Percentiles rank a stretch among this genome's conserved stretches.
Conservation (phyloP, 2,888 invertebrate genomes). For the Drosophila rubida region DNA sequence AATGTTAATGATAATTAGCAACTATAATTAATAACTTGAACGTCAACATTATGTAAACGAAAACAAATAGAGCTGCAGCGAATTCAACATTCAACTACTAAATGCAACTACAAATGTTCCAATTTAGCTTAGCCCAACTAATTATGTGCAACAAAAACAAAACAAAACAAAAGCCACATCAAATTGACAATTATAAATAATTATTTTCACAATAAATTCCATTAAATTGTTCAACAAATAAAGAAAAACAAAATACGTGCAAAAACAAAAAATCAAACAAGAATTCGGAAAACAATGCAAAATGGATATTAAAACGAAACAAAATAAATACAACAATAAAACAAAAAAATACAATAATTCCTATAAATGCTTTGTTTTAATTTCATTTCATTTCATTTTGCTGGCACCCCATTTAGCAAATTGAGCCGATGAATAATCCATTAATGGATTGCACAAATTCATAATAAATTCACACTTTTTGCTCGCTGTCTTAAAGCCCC, state of each 20-base stretch:
- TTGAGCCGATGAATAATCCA: slow-evolving; percentile 42
- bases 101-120: slow-evolving; percentile 77
- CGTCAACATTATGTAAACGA: slow-evolving; percentile 44
- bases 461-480: slow-evolving; percentile 27
- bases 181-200: slow-evolving; percentile 44
- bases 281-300: slow-evolving; percentile 25
- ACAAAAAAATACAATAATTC: slow-evolving; percentile 18
- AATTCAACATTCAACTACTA: slow-evolving; percentile 58
- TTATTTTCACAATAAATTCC: slow-evolving; percentile 43
- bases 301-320: slow-evolving; percentile 32
- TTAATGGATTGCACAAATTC: slow-evolving; percentile 19
- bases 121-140: slow-evolving; percentile 74
- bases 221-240: slow-evolving; percentile 64
- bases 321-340: slow-evolving; percentile 35
- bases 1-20: slow-evolving; percentile 67
- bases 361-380: slow-evolving; percentile 23
- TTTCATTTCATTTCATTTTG: slow-evolving; percentile 36
- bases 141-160: slow-evolving; percentile 52
- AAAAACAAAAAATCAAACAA: slow-evolving; percentile 27
- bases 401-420: slow-evolving; percentile 43
- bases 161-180: slow-evolving; percentile 15
- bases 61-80: slow-evolving; percentile 27
- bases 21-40: slow-evolving; percentile 63
- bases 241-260: slow-evolving; percentile 29
- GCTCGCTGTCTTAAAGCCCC: not conserved